phyloP scores from a whole-genome alignment of 1,140 invertebrate species.

The Stegodyphus mimosarum region DNA sequence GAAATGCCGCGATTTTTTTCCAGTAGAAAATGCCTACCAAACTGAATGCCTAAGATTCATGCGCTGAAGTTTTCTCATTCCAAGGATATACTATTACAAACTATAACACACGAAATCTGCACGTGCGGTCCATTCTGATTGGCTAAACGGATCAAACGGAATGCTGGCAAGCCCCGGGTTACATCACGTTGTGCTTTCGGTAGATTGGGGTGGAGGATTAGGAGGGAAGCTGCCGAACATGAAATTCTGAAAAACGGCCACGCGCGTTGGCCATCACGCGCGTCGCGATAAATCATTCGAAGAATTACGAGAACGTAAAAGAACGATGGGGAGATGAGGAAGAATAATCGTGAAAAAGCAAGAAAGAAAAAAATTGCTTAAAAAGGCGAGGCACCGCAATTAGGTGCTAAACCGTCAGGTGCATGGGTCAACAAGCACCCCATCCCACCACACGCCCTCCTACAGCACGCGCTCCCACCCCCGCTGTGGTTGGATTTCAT shows the following conservation, averaged over 20 bases:
- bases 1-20: too few relatives aligned
- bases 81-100: too few relatives aligned
- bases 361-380: background rate
- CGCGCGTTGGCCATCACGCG: background rate
- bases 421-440: background rate
- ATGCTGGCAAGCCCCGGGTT: background rate
- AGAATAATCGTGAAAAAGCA: background rate
- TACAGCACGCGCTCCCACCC: background rate
- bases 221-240: background rate
- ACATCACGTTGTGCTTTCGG: too few relatives aligned
- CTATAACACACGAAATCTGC: too few relatives aligned
- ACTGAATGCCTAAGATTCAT: too few relatives aligned
- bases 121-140: conserved; percentile 4
- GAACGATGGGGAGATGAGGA: background rate
- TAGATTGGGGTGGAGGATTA: background rate
- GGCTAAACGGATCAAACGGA: background rate
- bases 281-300: conserved; percentile 10
- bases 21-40: too few relatives aligned
- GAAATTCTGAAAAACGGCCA: background rate
- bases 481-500: background rate
- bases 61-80: too few relatives aligned
- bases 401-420: conserved; percentile 1
- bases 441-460: background rate
- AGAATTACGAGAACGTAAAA: conserved; percentile 7
- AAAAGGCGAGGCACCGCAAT: background rate